phyloP scores from a whole-genome alignment of 2,888 invertebrate genomes.

The Cerceris ruficornis region DNA sequence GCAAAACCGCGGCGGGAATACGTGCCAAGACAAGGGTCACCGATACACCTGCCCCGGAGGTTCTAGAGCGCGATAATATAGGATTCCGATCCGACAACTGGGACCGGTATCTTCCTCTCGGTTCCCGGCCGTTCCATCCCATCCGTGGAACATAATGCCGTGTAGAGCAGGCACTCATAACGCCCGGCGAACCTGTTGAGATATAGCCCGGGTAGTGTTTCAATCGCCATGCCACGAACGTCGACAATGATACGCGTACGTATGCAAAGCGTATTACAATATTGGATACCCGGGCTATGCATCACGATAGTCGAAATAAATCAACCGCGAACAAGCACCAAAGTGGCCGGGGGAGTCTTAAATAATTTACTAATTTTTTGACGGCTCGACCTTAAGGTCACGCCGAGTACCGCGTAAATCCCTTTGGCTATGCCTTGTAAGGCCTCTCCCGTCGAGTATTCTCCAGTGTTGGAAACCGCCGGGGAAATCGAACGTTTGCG shows the following conservation, averaged over 20 bases:
- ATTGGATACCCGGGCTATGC: constrained; percentile 78
- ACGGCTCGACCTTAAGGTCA: constrained; percentile 68
- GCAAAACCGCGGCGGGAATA: constrained; percentile 48
- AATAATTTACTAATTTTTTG: constrained; percentile 69
- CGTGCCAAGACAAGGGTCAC: constrained; percentile 56
- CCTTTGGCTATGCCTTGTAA: constrained; percentile 56
- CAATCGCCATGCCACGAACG: constrained; percentile 75
- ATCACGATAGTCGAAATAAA: constrained; percentile 81
- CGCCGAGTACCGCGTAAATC: constrained; percentile 69
- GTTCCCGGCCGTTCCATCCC: constrained; percentile 23
- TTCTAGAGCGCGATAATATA: constrained; percentile 76
- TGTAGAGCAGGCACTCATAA: constrained; percentile 79
- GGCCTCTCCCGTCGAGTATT: constrained; percentile 44
- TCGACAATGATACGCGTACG: constrained; percentile 76
- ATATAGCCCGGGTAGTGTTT: constrained; percentile 81
- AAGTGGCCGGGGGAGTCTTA: constrained; percentile 66
- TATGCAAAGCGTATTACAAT: constrained; percentile 79
- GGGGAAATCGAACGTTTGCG: constrained; percentile 57
- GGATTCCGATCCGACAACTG: constrained; percentile 77
- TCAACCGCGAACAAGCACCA: constrained; percentile 78
- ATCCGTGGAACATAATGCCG: constrained; percentile 74
- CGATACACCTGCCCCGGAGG: constrained; percentile 70
- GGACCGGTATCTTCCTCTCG: constrained; percentile 58
- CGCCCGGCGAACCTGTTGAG: constrained; percentile 79
- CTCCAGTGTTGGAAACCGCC: constrained; percentile 51